phyloP scores from a whole-genome alignment of 2,888 invertebrate genomes.

The Volucella inflata region DNA sequence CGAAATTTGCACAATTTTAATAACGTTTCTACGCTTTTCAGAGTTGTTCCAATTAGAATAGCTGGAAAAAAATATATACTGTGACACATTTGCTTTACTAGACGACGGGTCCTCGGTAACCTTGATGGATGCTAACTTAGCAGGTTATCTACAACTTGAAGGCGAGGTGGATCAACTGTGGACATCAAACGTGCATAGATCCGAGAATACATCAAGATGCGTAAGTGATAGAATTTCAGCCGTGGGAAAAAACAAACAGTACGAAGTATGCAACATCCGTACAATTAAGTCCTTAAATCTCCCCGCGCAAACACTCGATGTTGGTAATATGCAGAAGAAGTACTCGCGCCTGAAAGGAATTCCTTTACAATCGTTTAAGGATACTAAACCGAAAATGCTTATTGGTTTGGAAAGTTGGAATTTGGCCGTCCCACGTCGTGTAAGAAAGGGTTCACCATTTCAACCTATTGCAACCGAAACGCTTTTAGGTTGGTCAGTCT shows the following conservation, averaged over 20 bases:
- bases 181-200: slow-evolving; percentile 11
- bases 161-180: slow-evolving; percentile 30
- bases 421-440: too few species aligned
- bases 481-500: too few species aligned
- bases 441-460: too few species aligned
- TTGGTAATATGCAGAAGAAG: not conserved
- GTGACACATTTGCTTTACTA: slow-evolving; percentile 15
- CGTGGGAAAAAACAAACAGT: too few species aligned
- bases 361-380: not conserved
- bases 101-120: slow-evolving; percentile 39
- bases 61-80: too few species aligned
- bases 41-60: too few species aligned
- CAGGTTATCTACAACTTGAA: slow-evolving; percentile 10
- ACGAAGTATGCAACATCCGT: not conserved
- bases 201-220: too few species aligned
- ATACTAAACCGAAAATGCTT: not conserved
- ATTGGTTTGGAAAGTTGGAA: not conserved
- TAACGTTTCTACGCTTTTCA: too few species aligned
- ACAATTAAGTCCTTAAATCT: not conserved
- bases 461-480: too few species aligned
- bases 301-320: not conserved
- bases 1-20: too few species aligned
- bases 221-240: too few species aligned
- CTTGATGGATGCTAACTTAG: slow-evolving; percentile 22
- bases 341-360: not conserved